Percentiles rank a stretch among this genome's conserved stretches.
Conservation (phyloP, 2,797 vertebrate species). For the Molossus molossus region DNA sequence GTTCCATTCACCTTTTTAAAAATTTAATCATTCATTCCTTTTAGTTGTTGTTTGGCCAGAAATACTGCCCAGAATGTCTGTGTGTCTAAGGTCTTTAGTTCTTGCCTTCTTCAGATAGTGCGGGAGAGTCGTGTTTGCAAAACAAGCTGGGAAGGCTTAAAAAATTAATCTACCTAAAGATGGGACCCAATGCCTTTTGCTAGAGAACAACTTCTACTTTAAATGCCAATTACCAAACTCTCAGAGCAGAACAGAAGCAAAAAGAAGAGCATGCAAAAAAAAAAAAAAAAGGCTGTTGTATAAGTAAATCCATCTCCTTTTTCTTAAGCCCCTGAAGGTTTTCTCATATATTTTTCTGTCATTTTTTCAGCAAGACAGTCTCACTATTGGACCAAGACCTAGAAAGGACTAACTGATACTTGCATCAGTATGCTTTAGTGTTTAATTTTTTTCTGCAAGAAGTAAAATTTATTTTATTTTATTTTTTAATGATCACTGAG, state of each 20-base stretch:
- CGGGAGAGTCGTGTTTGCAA: background rate
- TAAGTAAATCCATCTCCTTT: background rate
- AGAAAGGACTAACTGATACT: background rate
- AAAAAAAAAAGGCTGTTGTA: background rate
- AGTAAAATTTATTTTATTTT: background rate
- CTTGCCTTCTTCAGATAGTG: background rate
- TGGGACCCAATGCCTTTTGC: background rate
- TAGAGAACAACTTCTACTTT: slow-evolving; percentile 30
- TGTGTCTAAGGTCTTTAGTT: background rate
- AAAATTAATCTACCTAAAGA: slow-evolving; percentile 39
- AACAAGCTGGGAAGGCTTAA: background rate
- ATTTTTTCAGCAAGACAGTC: background rate
- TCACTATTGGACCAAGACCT: background rate
- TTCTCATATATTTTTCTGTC: background rate
- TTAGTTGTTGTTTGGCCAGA: background rate
- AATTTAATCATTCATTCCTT: background rate
- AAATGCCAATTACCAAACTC: slow-evolving; percentile 12
- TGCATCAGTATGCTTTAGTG: background rate
- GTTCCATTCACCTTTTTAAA: background rate
- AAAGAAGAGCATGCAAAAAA: background rate
- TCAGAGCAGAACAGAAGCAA: background rate
- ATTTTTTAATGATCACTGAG: background rate
- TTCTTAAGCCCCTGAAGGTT: background rate
- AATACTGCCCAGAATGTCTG: background rate
- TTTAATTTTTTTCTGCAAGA: slow-evolving; percentile 17